A percentile compares a stretch with the other conserved stretches of the same genome.
Evolutionary conservation across 2,888 invertebrate species (phyloP).

Genomic region (Lypha dubia): DNA sequence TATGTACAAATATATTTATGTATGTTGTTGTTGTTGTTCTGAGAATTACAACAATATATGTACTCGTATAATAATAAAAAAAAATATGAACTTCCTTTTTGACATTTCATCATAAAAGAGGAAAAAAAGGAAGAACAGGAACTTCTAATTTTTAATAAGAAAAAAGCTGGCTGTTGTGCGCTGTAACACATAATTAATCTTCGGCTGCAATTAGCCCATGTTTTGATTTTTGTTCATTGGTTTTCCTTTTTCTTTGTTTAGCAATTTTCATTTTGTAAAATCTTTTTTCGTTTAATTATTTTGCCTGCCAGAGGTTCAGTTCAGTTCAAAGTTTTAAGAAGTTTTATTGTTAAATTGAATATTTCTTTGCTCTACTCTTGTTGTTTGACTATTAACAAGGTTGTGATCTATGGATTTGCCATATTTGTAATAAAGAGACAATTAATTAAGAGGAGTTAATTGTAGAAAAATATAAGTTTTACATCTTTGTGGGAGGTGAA

Average conservation of each 20-base stretch:
- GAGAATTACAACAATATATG: neutral
- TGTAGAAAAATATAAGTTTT: too few species aligned
- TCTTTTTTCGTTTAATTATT: conserved; percentile 12
- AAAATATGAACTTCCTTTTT: conserved; percentile 60
- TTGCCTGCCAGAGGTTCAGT: conserved; percentile 16
- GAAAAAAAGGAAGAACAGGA: conserved; percentile 26
- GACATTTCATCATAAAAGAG: conserved; percentile 67
- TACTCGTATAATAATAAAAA: too few species aligned
- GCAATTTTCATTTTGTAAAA: neutral
- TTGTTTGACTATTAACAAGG: conserved; percentile 56
- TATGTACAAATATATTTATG: neutral
- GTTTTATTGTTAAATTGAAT: conserved; percentile 9
- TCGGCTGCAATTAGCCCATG: conserved; percentile 76
- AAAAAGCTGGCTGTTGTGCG: too few species aligned
- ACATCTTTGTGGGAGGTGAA: too few species aligned
- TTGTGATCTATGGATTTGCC: conserved; percentile 55
- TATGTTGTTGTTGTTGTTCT: neutral
- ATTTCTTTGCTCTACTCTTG: neutral
- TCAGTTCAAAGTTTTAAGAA: conserved; percentile 50
- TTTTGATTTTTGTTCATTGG: conserved; percentile 73
- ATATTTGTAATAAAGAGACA: neutral
- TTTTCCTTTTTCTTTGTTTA: neutral
- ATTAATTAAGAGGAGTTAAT: neutral
- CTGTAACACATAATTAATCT: conserved; percentile 75
- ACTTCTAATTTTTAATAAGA: conserved; percentile 37